Percentiles rank a stretch among this genome's conserved stretches.
Evolutionary conservation across 2,797 vertebrate genomes (phyloP).

Genomic region (Chelon labrosus): DNA sequence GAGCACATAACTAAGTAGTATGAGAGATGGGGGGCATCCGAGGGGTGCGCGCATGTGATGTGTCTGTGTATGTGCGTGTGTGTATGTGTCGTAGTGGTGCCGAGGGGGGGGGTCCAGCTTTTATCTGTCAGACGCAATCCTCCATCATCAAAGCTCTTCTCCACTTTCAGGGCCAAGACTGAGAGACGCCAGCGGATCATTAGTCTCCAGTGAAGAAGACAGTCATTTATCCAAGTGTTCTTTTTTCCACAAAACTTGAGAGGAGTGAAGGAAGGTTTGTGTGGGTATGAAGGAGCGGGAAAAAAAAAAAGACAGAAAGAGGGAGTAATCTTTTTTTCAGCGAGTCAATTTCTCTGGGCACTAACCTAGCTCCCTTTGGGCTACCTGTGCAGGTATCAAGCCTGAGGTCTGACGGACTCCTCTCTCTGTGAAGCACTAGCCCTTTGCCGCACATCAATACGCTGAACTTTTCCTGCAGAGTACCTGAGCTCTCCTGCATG

Average conservation of each 20-base stretch:
- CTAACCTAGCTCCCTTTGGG: conserved; percentile 67
- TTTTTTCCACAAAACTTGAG: conserved; percentile 56
- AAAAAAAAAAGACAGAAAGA: conserved; percentile 11
- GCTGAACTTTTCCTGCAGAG: conserved; percentile 76
- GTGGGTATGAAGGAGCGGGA: conserved; percentile 22
- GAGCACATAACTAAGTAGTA: conserved; percentile 69
- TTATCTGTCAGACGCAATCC: conserved; percentile 75
- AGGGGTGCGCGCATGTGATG: not conserved
- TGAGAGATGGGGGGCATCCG: conserved; percentile 67
- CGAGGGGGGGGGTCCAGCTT: conserved; percentile 52
- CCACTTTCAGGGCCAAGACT: conserved; percentile 70
- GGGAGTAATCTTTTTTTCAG: conserved; percentile 40
- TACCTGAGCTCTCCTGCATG: conserved; percentile 75
- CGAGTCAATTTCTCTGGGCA: conserved; percentile 69
- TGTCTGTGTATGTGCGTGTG: not conserved
- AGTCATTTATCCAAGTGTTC: conserved; percentile 62
- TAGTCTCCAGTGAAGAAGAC: conserved; percentile 74
- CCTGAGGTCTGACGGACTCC: conserved; percentile 63
- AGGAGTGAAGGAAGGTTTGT: conserved; percentile 38
- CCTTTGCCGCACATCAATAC: conserved; percentile 79
- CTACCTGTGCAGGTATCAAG: conserved; percentile 76
- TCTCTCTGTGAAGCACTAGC: conserved; percentile 72
- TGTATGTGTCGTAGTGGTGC: not conserved
- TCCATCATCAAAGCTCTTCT: conserved; percentile 81
- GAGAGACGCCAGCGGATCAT: conserved; percentile 77